phyloP scores from a whole-genome alignment of 2,888 invertebrate genomes.

The Callosobruchus maculatus region DNA sequence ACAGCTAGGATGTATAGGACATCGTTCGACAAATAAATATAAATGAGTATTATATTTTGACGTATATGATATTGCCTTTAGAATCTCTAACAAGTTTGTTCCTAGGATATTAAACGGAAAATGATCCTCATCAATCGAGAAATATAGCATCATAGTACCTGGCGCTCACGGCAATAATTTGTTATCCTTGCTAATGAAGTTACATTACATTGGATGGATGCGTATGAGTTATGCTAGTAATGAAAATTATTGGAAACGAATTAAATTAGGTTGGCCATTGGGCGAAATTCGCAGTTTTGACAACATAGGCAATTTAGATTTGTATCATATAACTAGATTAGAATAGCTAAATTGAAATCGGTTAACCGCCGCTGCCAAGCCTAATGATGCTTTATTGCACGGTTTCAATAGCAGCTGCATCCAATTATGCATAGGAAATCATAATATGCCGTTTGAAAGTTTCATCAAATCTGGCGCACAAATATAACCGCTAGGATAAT shows the following conservation, averaged over 20 bases:
- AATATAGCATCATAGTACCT: background rate
- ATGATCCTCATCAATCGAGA: too few relatives aligned
- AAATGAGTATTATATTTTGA: too few relatives aligned
- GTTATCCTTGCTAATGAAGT: background rate
- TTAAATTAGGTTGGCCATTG: background rate
- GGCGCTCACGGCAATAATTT: background rate
- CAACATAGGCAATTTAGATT: constrained; percentile 1
- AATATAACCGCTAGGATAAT: too few relatives aligned
- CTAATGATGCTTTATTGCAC: background rate
- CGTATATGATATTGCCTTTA: too few relatives aligned
- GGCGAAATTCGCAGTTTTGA: background rate
- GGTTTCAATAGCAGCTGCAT: background rate
- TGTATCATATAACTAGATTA: background rate
- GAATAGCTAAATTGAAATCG: background rate
- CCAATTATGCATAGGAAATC: background rate
- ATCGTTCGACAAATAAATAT: too few relatives aligned
- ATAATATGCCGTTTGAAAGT: background rate
- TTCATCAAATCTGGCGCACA: too few relatives aligned
- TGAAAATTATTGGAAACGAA: background rate
- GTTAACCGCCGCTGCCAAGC: background rate
- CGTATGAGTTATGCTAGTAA: background rate
- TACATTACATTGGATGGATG: background rate
- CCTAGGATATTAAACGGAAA: too few relatives aligned
- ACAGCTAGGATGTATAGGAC: too few relatives aligned
- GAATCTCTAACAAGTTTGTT: too few relatives aligned